Conservation (phyloP, 1,140 invertebrate species). For the Littorina saxatilis region DNA sequence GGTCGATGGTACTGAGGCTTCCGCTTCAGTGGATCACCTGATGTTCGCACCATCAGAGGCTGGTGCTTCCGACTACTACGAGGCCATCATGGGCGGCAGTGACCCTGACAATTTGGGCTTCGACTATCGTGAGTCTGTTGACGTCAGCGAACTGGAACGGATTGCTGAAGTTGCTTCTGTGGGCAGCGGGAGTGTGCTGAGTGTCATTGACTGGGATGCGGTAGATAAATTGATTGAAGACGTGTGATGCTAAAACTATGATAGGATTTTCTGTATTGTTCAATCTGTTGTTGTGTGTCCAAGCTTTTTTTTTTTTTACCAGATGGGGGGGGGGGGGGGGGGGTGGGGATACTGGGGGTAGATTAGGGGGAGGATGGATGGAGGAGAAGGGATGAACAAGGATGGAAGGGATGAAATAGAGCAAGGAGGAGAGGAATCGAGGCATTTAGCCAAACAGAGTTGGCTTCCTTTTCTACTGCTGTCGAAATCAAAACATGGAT, state of each 20-base stretch:
- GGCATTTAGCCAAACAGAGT: too few species aligned
- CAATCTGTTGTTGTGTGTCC: background rate
- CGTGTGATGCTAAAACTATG: constrained; percentile 42
- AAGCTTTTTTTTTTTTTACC: background rate
- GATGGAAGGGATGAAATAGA: too few species aligned
- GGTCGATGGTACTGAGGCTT: constrained; percentile 31
- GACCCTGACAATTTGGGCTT: background rate
- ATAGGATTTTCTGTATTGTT: background rate
- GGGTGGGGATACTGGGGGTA: too few species aligned
- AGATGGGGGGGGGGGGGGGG: too few species aligned
- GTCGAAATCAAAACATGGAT: too few species aligned
- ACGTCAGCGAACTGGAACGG: constrained; percentile 67
- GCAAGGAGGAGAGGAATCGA: too few species aligned
- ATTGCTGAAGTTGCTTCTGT: constrained; percentile 68
- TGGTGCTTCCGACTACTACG: constrained; percentile 65
- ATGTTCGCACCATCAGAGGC: constrained; percentile 52
- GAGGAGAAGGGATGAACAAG: background rate
- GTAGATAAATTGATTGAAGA: constrained; percentile 69
- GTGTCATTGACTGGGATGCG: constrained; percentile 73
- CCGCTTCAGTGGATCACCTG: constrained; percentile 40
- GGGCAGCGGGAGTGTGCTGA: constrained; percentile 68
- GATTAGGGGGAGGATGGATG: background rate
- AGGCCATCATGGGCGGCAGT: constrained; percentile 59
- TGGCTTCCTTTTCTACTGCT: too few species aligned
- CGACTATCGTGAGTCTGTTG: constrained; percentile 67